A percentile compares a stretch with the other conserved stretches of the same genome.
These are phyloP conservation scores for Eremophila alpestris DNA, from an alignment of 2,797 vertebrate genomes.

Conservation along the genomic window DNA sequence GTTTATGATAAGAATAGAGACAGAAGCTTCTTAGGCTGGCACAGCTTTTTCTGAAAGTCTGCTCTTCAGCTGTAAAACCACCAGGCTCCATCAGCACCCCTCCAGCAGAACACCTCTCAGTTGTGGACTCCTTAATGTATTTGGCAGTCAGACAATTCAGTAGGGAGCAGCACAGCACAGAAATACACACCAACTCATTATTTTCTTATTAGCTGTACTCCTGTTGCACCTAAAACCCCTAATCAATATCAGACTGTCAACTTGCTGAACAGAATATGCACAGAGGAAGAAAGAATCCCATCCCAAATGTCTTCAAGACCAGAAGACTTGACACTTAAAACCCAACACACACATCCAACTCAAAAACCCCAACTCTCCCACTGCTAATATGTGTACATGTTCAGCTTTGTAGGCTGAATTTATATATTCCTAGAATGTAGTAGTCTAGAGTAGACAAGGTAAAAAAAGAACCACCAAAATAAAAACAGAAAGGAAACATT, in stretches of 20 bases:
- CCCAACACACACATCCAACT: background rate
- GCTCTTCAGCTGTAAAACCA: background rate
- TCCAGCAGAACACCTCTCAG: background rate
- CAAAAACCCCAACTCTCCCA: background rate
- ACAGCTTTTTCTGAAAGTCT: background rate
- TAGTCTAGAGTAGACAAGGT: background rate
- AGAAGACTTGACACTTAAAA: background rate
- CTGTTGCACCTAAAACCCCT: background rate
- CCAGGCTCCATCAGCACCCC: background rate
- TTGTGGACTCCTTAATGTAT: background rate
- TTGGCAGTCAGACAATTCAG: background rate
- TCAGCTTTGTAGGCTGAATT: background rate
- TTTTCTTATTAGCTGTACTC: background rate
- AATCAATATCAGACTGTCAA: background rate
- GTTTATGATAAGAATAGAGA: background rate
- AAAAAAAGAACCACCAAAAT: background rate
- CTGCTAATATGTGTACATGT: background rate
- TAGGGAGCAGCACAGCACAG: background rate
- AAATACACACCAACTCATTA: background rate
- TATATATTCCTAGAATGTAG: background rate
- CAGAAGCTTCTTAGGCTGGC: background rate
- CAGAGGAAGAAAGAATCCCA: background rate
- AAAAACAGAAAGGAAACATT: background rate
- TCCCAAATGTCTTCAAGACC: background rate
- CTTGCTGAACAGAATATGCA: background rate